Evolutionary conservation across 2,888 invertebrate genomes (phyloP), one percentile per base, ranked within the genome.

Genomic region (Apoda limacodes): DNA sequence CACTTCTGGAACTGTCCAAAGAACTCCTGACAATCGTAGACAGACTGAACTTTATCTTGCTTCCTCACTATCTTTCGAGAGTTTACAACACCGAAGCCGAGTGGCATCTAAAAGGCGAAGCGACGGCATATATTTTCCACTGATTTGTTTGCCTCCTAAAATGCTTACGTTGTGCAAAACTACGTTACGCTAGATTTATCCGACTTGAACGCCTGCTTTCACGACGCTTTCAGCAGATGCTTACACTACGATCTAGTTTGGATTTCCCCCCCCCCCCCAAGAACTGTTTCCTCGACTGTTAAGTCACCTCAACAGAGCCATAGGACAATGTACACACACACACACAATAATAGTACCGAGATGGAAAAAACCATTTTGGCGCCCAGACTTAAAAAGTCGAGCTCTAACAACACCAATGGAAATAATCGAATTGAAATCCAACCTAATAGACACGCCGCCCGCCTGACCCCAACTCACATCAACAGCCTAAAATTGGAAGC

Each of bases 51-150:
- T 28, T 46, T 13, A 15, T 20, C 3, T 23, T 47, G 4, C 11
- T 13, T 2, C 25, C 43, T 9, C 39, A 41, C n/a, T 29, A 45
- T 25, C 12, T 48, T 5, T 45, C 50, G 9, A 47, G 48, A 1
- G 14, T 32, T 3, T 45, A 34, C 45, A 48, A 50, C 30, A 22
- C 24, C 9, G 34, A 37, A 17, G 46, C 45, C 22, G 45, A 45
- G 9, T 47, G 46, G 50, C 44, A 44, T 26, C 39, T 46, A 2
- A 3, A 5, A 9, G 5, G 24, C 10, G 21, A 28, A 14, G 41
- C 28, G 10, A 43, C 43, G 3, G 5, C 13, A 6, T 25, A 2
- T 13, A 24, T 50, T 4, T 48, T 48, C 34, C 6, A 9, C 5
- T 22, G 2, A 46, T 26, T 28, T 37, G n/a, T 10, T 13, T 26